phyloP scores from a whole-genome alignment of 1,140 invertebrate genomes.

The Cotesia chilonis region DNA sequence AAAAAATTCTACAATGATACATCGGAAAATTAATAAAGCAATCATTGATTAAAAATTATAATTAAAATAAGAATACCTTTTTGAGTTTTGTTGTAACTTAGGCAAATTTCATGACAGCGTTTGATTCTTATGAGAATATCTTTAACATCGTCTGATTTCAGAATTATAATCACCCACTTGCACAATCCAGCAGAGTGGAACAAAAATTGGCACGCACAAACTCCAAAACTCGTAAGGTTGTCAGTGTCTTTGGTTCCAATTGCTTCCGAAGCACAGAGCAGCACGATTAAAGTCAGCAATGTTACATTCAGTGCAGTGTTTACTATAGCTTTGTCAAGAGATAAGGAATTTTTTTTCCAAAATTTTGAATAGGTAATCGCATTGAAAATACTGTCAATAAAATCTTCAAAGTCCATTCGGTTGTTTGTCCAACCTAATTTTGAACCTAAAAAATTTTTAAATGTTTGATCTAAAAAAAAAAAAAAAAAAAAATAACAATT shows the following conservation, averaged over 20 bases:
- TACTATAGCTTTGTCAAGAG: slow-evolving; percentile 18
- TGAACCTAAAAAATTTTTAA: too few species aligned
- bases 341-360: slow-evolving; percentile 35
- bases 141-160: slow-evolving; percentile 26
- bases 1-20: too few species aligned
- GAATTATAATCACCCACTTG: slow-evolving; percentile 46
- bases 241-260: slow-evolving; percentile 26
- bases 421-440: too few species aligned
- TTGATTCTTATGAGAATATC: slow-evolving; percentile 38
- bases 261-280: slow-evolving; percentile 37
- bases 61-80: slow-evolving; percentile 32
- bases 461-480: too few species aligned
- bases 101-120: slow-evolving; percentile 41
- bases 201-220: slow-evolving; percentile 30
- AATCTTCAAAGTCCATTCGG: background rate
- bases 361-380: slow-evolving; percentile 23
- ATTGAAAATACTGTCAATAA: background rate
- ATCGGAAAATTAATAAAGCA: too few species aligned
- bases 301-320: slow-evolving; percentile 5
- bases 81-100: slow-evolving; percentile 36
- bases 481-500: too few species aligned
- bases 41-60: too few species aligned
- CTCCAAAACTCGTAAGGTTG: slow-evolving; percentile 37
- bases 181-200: slow-evolving; percentile 39
- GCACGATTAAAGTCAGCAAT: slow-evolving; percentile 28